These are phyloP conservation scores for Fragum fragum DNA, from an alignment of 2,888 invertebrate species.

Conservation along the genomic window DNA sequence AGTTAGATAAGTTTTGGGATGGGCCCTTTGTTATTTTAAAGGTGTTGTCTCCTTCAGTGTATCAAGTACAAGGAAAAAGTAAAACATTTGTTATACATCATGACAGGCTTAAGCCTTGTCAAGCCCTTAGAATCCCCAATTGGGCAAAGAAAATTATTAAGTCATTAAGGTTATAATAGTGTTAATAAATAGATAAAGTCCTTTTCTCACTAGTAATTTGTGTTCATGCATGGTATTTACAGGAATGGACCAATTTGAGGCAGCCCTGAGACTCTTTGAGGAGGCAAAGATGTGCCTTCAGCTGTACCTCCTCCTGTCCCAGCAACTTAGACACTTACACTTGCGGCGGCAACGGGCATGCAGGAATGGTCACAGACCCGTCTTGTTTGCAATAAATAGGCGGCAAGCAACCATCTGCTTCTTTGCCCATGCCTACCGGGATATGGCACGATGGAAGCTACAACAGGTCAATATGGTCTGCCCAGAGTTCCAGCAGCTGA, in stretches of 20 bases:
- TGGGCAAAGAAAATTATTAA: neutral
- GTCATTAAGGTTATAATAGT: too few species aligned
- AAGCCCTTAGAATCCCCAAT: neutral
- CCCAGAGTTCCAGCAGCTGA: neutral
- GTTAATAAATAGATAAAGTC: too few species aligned
- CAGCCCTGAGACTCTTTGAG: neutral
- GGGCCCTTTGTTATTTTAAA: slow-evolving; percentile 3
- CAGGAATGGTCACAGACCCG: neutral
- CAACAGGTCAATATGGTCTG: neutral
- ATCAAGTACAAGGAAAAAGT: neutral
- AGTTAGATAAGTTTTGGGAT: neutral
- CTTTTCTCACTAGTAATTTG: too few species aligned
- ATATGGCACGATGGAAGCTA: neutral
- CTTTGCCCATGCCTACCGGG: neutral
- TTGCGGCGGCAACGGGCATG: neutral
- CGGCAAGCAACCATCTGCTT: neutral
- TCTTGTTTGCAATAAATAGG: neutral
- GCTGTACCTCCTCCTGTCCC: neutral
- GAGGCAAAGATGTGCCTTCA: neutral
- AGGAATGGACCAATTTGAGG: neutral
- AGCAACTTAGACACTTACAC: neutral
- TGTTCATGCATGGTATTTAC: too few species aligned
- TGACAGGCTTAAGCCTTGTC: neutral
- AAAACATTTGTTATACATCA: slow-evolving; percentile 10
- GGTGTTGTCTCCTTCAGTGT: slow-evolving; percentile 2